phyloP scores from a whole-genome alignment of 2,888 invertebrate species.

The Xiphydria camelus region DNA sequence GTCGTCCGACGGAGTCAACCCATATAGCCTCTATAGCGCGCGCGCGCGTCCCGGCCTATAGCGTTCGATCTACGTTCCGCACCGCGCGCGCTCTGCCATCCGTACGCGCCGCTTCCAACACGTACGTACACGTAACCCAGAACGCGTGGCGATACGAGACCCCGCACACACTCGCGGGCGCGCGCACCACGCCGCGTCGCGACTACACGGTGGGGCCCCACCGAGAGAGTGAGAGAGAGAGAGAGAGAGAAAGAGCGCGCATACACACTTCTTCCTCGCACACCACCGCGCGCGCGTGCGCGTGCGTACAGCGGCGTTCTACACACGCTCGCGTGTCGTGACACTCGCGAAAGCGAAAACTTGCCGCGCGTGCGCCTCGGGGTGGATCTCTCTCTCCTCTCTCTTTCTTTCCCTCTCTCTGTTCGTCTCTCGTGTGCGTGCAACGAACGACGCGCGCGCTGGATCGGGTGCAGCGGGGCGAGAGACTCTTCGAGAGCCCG shows the following conservation, averaged over 20 bases:
- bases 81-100: too few relatives aligned
- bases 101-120: conserved; percentile 23
- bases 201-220: background rate
- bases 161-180: background rate
- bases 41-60: conserved; percentile 35
- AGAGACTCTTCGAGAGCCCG: too few relatives aligned
- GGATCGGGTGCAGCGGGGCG: too few relatives aligned
- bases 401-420: too few relatives aligned
- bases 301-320: conserved; percentile 9
- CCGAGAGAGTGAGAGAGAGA: too few relatives aligned
- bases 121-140: conserved; percentile 8
- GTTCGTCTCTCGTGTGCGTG: too few relatives aligned
- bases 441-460: too few relatives aligned
- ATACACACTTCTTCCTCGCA: background rate
- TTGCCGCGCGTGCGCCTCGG: conserved; percentile 32
- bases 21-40: conserved; percentile 30
- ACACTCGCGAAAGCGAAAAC: conserved; percentile 27
- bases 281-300: background rate
- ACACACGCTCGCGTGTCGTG: conserved; percentile 22
- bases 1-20: background rate
- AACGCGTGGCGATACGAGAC: too few relatives aligned
- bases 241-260: too few relatives aligned
- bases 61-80: conserved; percentile 32
- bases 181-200: background rate
- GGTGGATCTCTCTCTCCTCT: too few relatives aligned